Conservation (phyloP, 2,113 vertebrate species). For the Elaphurus davidianus region DNA sequence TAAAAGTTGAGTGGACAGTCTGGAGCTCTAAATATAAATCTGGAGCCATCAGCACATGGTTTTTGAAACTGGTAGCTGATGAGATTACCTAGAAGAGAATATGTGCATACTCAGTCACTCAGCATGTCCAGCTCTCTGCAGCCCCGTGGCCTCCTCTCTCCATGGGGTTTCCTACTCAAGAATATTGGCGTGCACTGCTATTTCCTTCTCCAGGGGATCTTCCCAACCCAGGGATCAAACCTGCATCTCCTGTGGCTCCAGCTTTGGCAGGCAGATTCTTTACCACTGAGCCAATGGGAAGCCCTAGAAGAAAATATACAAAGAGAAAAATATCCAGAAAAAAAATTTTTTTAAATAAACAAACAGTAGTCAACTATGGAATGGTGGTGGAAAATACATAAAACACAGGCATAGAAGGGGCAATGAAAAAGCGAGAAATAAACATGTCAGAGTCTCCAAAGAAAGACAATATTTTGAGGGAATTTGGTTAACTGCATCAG, state of each 20-base stretch:
- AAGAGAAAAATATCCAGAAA: neutral
- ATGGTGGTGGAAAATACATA: rapidly evolving
- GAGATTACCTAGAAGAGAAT: neutral
- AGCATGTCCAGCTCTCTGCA: neutral
- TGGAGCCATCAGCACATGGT: rapidly evolving
- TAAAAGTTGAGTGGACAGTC: neutral
- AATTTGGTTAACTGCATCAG: neutral
- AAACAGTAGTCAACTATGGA: neutral
- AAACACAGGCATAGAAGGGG: neutral
- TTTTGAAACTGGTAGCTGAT: neutral
- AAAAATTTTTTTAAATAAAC: neutral
- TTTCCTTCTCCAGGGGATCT: neutral
- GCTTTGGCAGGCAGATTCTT: neutral
- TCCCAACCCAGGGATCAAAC: neutral
- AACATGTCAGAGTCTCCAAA: neutral
- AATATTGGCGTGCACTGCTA: rapidly evolving
- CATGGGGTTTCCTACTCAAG: neutral
- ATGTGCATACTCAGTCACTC: neutral
- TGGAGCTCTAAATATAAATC: neutral
- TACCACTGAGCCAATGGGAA: neutral
- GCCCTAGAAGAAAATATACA: neutral
- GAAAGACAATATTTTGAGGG: neutral
- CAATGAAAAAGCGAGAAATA: neutral
- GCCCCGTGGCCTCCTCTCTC: neutral
- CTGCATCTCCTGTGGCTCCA: neutral